These are phyloP conservation scores for Nymphicus hollandicus DNA, from an alignment of 2,113 vertebrate species.

Conservation along the genomic window DNA sequence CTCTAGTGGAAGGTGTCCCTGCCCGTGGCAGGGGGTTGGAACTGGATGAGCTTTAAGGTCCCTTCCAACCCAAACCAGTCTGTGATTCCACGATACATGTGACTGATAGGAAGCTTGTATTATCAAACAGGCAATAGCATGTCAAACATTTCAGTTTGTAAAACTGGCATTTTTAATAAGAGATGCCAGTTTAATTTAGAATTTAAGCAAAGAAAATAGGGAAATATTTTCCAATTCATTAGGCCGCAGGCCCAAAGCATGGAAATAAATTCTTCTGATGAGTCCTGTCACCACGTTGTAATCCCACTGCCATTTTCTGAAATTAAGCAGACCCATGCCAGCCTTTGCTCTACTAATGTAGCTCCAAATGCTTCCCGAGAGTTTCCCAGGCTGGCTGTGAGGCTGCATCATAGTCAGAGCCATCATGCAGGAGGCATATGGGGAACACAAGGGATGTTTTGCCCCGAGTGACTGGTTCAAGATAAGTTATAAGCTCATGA, in stretches of 20 bases:
- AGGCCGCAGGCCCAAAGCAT: conserved; percentile 61
- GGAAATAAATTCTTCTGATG: conserved; percentile 78
- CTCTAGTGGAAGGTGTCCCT: background rate
- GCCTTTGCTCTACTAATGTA: conserved; percentile 43
- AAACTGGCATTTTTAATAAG: conserved; percentile 71
- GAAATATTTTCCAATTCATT: conserved; percentile 80
- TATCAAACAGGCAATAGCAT: conserved; percentile 56
- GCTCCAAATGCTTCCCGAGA: conserved; percentile 48
- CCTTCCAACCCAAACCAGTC: background rate
- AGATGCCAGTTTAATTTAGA: conserved; percentile 73
- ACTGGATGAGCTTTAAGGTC: background rate
- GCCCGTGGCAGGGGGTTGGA: background rate
- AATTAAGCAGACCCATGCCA: conserved; percentile 72
- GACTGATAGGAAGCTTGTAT: conserved; percentile 40
- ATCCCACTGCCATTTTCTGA: conserved; percentile 74
- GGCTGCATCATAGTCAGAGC: conserved; percentile 23
- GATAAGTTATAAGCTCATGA: conserved; percentile 56
- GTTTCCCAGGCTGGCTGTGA: conserved; percentile 37
- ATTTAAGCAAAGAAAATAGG: conserved; percentile 63
- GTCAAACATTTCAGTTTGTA: conserved; percentile 59
- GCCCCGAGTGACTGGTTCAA: conserved; percentile 10
- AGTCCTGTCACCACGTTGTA: conserved; percentile 74
- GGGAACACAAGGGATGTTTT: conserved; percentile 25
- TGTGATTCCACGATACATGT: background rate
- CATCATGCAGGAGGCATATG: background rate